Base-by-base conservation (phyloP, 2,888 invertebrate species). In the Sinodicranocentrus sp. region DNA sequence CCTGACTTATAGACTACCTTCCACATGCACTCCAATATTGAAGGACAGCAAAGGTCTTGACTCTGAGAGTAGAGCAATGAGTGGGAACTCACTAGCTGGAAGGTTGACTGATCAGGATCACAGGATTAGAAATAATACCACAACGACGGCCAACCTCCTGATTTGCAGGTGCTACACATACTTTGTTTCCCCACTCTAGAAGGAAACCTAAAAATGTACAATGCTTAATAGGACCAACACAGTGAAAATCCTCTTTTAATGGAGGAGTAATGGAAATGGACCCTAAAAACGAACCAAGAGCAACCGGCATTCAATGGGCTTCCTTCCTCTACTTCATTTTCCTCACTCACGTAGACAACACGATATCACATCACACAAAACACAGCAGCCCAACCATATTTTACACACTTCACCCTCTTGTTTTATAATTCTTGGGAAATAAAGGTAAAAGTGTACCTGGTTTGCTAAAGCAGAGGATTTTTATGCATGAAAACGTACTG, bases 401-500 rank as follows among this genome's bases (percentile, higher is more conserved):
- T 21, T 17, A 61, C n/a, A n/a, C 61, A 70, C 59, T 67, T n/a
- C 68, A 44, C 67, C 65, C 26, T 52, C 65, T 65, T 65, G 44
- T 59, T 59, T 44, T 79, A 57, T 63, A 63, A 61, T 26, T 6
- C 39, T 57, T 48, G n/a, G 26, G 57, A 72, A 71, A 63, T 48
- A 79, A 71, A 71, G 79, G 79, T 70, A 79, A 71, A 79, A 79
- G 78, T 77, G 59, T 68, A 77, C 79, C 79, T 71, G 79, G 13
- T 33, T 48, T 43, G 57, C 21, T 70, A 19, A 70, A 78, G 28
- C 44, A 77, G 19, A 33, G 33, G 61, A 77, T 77, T 44, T 71
- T 79, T 79, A 79, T 79, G 79, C 71, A 79, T 79, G 79, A 79
- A 79, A 79, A 79, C 70, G 79, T 79, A 71, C 68, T 77, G 78